Evolutionary conservation across 2,113 vertebrate species (phyloP).

Genomic region (Cebidichthys violaceus): DNA sequence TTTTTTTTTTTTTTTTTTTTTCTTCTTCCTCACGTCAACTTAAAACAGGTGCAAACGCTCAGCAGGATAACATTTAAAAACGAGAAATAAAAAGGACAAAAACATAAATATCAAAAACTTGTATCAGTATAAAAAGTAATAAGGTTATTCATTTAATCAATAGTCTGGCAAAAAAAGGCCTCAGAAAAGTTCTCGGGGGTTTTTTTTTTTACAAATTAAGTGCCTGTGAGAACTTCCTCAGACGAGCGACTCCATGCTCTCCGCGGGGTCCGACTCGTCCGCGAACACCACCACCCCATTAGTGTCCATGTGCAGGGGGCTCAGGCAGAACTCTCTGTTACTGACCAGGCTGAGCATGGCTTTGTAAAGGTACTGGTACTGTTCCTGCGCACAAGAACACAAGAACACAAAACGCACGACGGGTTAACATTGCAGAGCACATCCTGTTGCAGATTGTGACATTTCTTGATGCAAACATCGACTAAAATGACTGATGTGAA

Average conservation of each 20-base stretch:
- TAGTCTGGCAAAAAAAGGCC: slow-evolving; percentile 99
- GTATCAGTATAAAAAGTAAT: slow-evolving; percentile 99
- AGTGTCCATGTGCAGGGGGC: slow-evolving; percentile 91
- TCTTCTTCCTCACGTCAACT: slow-evolving; percentile 89
- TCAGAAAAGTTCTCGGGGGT: slow-evolving; percentile 87
- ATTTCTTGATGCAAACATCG: background rate
- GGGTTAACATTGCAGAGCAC: background rate
- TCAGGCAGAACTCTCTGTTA: slow-evolving; percentile 91
- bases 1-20: too few species aligned
- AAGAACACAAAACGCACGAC: slow-evolving; percentile 18
- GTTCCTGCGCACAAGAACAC: slow-evolving; percentile 85
- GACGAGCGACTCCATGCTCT: slow-evolving; percentile 99
- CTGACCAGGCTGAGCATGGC: slow-evolving; percentile 98
- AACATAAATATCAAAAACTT: slow-evolving; percentile 99
- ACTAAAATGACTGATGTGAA: background rate
- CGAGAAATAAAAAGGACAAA: slow-evolving; percentile 91
- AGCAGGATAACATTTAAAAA: slow-evolving; percentile 99
- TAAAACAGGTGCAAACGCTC: slow-evolving; percentile 96
- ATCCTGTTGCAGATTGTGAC: background rate
- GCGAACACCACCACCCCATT: slow-evolving; percentile 90
- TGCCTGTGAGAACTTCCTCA: slow-evolving; percentile 82
- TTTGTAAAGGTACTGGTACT: slow-evolving; percentile 99
- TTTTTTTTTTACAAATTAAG: slow-evolving; percentile 78
- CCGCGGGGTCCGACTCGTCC: slow-evolving; percentile 95
- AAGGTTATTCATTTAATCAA: slow-evolving; percentile 97